A percentile compares a stretch with the other conserved stretches of the same genome.
These are phyloP conservation scores for Propithecus deckenii DNA, from an alignment of 2,797 vertebrate species.

Conservation along the genomic window DNA sequence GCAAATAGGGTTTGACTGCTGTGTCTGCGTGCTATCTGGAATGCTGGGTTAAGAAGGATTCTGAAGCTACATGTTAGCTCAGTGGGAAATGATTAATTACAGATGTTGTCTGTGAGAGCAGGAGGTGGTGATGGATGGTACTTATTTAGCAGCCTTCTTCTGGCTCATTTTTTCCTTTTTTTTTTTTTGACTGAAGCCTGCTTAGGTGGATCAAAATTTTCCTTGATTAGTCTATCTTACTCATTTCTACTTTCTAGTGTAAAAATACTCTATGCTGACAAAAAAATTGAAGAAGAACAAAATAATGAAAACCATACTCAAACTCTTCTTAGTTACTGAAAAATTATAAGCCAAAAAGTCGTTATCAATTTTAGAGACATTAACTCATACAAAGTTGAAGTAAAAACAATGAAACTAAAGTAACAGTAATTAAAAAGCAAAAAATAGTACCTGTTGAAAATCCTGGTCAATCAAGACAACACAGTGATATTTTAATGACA, in stretches of 20 bases:
- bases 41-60: background rate
- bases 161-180: background rate
- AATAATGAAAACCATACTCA: constrained; percentile 1
- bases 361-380: background rate
- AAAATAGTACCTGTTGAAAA: background rate
- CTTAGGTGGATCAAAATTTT: background rate
- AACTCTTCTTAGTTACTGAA: background rate
- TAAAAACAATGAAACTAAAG: background rate
- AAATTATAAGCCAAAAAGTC: background rate
- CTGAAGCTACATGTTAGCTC: background rate
- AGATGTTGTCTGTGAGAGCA: background rate
- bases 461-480: background rate
- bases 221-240: background rate
- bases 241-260: background rate
- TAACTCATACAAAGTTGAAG: background rate
- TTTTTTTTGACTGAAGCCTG: background rate
- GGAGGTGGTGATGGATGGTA: background rate
- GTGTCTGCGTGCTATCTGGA: background rate
- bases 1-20: background rate
- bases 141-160: background rate
- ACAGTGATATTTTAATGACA: background rate
- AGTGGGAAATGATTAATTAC: background rate
- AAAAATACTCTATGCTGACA: background rate
- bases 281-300: background rate
- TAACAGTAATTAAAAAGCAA: background rate